phyloP scores from a whole-genome alignment of 1,140 invertebrate genomes.

The Agrilus planipennis region DNA sequence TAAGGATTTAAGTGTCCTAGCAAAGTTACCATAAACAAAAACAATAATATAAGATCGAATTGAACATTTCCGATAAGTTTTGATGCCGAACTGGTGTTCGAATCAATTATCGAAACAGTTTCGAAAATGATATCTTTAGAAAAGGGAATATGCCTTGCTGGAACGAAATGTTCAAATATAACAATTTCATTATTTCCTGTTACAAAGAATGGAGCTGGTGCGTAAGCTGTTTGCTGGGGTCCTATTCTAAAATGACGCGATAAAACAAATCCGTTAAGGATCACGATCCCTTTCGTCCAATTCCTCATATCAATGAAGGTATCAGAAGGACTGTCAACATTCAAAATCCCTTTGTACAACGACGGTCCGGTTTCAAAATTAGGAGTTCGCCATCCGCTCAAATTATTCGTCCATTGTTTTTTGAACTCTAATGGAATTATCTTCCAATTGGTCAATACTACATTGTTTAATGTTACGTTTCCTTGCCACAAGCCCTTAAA shows the following conservation, averaged over 20 bases:
- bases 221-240: conserved; percentile 44
- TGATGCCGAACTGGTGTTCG: too few relatives aligned
- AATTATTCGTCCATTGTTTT: conserved; percentile 24
- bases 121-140: conserved; percentile 19
- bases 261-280: conserved; percentile 52
- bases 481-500: conserved; percentile 38
- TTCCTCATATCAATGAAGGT: conserved; percentile 33
- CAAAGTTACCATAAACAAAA: too few relatives aligned
- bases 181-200: conserved; percentile 38
- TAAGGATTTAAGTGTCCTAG: too few relatives aligned
- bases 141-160: conserved; percentile 16
- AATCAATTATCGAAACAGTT: too few relatives aligned
- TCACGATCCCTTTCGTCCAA: conserved; percentile 45
- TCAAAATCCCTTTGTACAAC: conserved; percentile 20
- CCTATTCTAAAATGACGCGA: conserved; percentile 44
- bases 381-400: conserved; percentile 13
- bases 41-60: too few relatives aligned
- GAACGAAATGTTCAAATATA: conserved; percentile 28
- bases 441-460: conserved; percentile 33
- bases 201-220: conserved; percentile 44
- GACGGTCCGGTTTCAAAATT: conserved; percentile 13
- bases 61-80: too few relatives aligned
- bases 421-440: conserved; percentile 41
- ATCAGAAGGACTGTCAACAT: conserved; percentile 17
- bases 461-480: conserved; percentile 32